Evolutionary conservation across 1,140 invertebrate genomes (phyloP), one percentile per base, ranked within the genome.

Genomic region (Mesaphorura yosii): DNA sequence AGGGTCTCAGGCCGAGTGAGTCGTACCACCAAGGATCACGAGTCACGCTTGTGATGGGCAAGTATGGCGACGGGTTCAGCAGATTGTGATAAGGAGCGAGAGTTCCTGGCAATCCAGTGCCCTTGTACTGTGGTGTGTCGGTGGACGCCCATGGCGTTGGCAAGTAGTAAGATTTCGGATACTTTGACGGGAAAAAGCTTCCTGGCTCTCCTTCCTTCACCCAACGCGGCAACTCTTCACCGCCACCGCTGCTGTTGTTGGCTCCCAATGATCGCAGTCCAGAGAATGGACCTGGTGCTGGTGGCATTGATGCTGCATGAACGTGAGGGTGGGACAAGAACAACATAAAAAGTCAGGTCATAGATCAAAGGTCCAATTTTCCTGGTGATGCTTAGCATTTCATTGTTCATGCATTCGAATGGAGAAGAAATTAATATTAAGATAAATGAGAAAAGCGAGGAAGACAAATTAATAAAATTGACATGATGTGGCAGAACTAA

Each of bases 21-120:
- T 79, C 78, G 75, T 80, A 82, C 45, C 50, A 60, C 85, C 84
- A 88, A 64, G 85, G 84, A 73, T 88, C 84, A 64, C 84, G 77
- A 51, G 79, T 80, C 68, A 86, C 82, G 44, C 81, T 77, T 58
- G 81, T 83, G 66, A 85, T 76, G 15, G 85, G 85, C 60, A 83
- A 74, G 63, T 74, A 77, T 22, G 82, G 78, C 62, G 77, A 80
- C 60, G 85, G 85, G 68, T 84, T 82, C 66, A 87, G 72, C 64
- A 88, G 71, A 66, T 84, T 80, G 65, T 76, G 73, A 68, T 83
- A 77, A 26, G 82, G 80, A 20, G 23, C 40, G 4, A 26, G 3
- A 14, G 26, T 14, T 4, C 15, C 29, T 4, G 46, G 46, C 4
- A 38, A 25, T 19, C 48, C 34, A 12, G 7, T 39, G 15, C 12